These are phyloP conservation scores for Nephrotoma flavescens DNA, from an alignment of 2,888 invertebrate genomes.

Conservation along the genomic window DNA sequence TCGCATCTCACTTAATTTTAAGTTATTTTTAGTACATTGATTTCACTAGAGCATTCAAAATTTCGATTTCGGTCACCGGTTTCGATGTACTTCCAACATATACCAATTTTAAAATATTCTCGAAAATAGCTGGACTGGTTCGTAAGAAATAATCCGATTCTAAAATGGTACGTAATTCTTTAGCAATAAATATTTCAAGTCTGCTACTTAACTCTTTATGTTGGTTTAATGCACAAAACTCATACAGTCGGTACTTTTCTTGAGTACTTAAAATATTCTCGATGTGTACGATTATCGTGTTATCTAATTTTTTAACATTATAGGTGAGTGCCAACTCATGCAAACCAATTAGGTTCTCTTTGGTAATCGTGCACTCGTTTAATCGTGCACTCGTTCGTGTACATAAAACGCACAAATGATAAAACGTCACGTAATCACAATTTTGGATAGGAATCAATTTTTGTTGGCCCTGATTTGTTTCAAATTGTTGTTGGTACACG, in stretches of 20 bases:
- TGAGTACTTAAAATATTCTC: not conserved
- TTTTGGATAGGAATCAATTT: not conserved
- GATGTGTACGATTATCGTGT: no score
- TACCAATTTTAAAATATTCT: not conserved
- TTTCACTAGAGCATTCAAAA: not conserved
- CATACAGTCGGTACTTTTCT: not conserved
- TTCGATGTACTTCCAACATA: not conserved
- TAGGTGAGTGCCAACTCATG: not conserved
- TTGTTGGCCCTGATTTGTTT: not conserved
- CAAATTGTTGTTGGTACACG: not conserved
- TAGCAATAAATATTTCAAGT: not conserved
- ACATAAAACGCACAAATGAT: not conserved
- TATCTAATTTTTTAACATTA: not conserved
- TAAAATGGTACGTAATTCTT: not conserved
- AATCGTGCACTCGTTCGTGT: not conserved
- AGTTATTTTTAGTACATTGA: not conserved
- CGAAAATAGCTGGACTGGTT: not conserved
- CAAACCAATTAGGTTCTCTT: not conserved
- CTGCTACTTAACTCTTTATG: not conserved
- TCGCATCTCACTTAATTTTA: not conserved
- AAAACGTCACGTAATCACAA: not conserved
- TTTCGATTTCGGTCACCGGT: not conserved
- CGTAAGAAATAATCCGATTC: not conserved
- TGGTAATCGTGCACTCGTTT: not conserved
- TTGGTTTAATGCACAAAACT: not conserved